These are phyloP conservation scores for Lontra canadensis DNA, from an alignment of 2,113 vertebrate genomes.

Conservation along the genomic window DNA sequence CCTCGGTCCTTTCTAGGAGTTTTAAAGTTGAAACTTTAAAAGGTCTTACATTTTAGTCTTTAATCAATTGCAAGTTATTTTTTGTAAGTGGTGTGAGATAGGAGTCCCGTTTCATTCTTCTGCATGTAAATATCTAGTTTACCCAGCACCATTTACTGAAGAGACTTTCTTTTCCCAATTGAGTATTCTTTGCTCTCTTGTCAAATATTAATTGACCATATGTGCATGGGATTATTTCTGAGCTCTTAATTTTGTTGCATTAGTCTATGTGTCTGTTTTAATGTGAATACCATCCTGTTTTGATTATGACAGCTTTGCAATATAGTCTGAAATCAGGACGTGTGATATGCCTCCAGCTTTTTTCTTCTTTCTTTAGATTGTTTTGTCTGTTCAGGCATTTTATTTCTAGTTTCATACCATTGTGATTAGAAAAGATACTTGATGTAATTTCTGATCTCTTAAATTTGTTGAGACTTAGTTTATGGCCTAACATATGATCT, in stretches of 20 bases:
- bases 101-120: background rate
- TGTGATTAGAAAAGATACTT: background rate
- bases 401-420: background rate
- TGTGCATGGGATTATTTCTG: background rate
- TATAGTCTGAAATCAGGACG: background rate
- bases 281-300: background rate
- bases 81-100: no score
- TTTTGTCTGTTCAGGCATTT: background rate
- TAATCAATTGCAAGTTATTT: background rate
- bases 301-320: background rate
- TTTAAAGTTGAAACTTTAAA: background rate
- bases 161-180: background rate
- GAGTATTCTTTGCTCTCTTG: background rate
- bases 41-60: background rate
- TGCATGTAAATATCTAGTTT: background rate
- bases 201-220: background rate
- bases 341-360: background rate
- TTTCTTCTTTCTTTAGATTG: background rate
- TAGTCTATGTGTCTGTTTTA: background rate
- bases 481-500: background rate
- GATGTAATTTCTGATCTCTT: background rate
- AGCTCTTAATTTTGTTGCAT: background rate
- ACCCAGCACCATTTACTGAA: background rate
- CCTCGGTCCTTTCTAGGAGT: background rate
- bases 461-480: background rate